Evolutionary conservation across 2,888 invertebrate species (phyloP).

Genomic region (Thecophora atra): DNA sequence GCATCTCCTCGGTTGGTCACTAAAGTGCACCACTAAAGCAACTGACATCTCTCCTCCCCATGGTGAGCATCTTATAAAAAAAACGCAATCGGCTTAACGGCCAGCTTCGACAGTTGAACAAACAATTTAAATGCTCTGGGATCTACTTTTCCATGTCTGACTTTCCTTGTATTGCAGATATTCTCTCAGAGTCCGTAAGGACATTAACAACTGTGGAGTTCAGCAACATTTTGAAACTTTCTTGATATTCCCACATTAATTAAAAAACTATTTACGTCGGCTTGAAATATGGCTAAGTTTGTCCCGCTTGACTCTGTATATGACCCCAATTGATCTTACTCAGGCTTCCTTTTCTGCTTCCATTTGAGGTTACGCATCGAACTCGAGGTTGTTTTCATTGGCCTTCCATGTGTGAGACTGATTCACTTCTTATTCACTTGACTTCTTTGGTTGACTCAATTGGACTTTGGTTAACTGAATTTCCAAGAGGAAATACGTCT

Average conservation of each 20-base stretch:
- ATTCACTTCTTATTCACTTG: no score
- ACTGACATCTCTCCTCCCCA: background rate
- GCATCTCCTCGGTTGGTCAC: background rate
- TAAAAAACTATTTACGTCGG: background rate
- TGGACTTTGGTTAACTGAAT: no score
- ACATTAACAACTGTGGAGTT: no score
- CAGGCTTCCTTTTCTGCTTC: no score
- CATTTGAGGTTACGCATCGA: no score
- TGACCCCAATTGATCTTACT: no score
- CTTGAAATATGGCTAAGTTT: background rate
- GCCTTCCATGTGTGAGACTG: no score
- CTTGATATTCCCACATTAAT: background rate
- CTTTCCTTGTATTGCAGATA: background rate
- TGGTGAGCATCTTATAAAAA: background rate
- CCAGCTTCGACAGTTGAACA: conserved; percentile 4
- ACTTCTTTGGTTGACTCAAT: no score
- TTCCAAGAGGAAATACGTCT: no score
- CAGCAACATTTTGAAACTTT: background rate
- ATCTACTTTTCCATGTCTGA: background rate
- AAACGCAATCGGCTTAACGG: conserved; percentile 1
- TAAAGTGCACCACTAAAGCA: background rate
- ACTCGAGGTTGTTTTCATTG: no score
- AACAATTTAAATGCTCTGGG: conserved; percentile 5
- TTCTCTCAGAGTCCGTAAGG: no score
- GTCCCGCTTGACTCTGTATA: no score